These are phyloP conservation scores for Amphimallon solstitiale DNA, from an alignment of 2,888 invertebrate species.

Conservation along the genomic window DNA sequence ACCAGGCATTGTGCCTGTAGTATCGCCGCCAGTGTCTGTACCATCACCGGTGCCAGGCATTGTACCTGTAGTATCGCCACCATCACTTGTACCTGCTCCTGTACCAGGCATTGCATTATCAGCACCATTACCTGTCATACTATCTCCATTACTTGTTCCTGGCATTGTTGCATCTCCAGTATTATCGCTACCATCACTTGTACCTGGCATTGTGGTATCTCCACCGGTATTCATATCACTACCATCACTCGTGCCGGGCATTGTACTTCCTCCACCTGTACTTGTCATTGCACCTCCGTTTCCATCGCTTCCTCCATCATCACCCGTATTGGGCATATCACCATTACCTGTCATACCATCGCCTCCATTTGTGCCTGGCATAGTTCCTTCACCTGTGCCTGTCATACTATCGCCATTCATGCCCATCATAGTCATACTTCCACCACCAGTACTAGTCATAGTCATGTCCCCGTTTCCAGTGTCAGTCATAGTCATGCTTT, in stretches of 20 bases:
- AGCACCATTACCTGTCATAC: conserved; percentile 50
- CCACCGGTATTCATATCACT: conserved; percentile 52
- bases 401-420: conserved; percentile 28
- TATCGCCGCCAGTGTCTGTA: conserved; percentile 54
- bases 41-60: conserved; percentile 60
- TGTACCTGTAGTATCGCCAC: conserved; percentile 35
- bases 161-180: neutral
- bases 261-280: conserved; percentile 60
- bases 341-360: conserved; percentile 60
- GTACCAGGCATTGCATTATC: conserved; percentile 22
- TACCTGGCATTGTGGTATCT: conserved; percentile 34
- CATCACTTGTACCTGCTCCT: too few species aligned
- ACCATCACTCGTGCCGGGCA: conserved; percentile 62
- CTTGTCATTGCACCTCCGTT: conserved; percentile 43
- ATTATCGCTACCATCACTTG: conserved; percentile 16
- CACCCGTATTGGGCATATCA: conserved; percentile 57
- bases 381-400: conserved; percentile 40
- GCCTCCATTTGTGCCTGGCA: conserved; percentile 52
- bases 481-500: conserved; percentile 37
- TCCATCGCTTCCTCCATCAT: neutral
- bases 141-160: conserved; percentile 28
- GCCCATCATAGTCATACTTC: neutral
- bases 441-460: conserved; percentile 30
- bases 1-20: conserved; percentile 35
- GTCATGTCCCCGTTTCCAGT: conserved; percentile 23